Conservation (phyloP, 2,888 invertebrate genomes). For the Lasioglossum pauxillum region DNA sequence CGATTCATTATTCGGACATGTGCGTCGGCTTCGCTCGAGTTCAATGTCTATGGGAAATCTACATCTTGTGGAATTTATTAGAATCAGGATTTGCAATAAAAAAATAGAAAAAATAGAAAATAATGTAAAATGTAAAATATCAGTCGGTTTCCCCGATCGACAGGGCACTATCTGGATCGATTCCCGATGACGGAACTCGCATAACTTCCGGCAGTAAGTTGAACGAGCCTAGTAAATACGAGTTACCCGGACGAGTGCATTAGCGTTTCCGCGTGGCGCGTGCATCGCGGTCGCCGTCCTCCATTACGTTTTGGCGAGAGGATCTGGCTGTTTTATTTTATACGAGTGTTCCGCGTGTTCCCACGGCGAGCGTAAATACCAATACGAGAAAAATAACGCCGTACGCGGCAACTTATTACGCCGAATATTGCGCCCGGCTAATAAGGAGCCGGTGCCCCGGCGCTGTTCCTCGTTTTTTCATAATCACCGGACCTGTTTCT, state of each 20-base stretch:
- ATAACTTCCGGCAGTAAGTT: conserved; percentile 57
- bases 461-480: conserved; percentile 29
- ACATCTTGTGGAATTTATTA: not conserved
- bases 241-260: conserved; percentile 50
- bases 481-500: conserved; percentile 37
- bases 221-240: conserved; percentile 1
- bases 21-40: not conserved
- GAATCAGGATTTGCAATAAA: not conserved
- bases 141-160: not conserved
- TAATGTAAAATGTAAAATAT: too few relatives aligned
- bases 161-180: not conserved
- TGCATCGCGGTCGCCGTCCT: conserved; percentile 19
- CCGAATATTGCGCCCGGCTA: conserved; percentile 65
- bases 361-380: conserved; percentile 63
- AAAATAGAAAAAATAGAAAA: too few relatives aligned
- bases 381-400: conserved; percentile 62
- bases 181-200: conserved; percentile 40
- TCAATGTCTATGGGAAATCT: not conserved
- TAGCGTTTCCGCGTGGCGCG: conserved; percentile 48
- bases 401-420: conserved; percentile 62
- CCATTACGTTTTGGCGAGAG: conserved; percentile 34
- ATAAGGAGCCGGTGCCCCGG: conserved; percentile 44
- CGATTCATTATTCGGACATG: not conserved
- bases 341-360: conserved; percentile 32
- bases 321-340: conserved; percentile 39